These are phyloP conservation scores for Chelonus insularis DNA, from an alignment of 1,140 invertebrate species.

Conservation along the genomic window DNA sequence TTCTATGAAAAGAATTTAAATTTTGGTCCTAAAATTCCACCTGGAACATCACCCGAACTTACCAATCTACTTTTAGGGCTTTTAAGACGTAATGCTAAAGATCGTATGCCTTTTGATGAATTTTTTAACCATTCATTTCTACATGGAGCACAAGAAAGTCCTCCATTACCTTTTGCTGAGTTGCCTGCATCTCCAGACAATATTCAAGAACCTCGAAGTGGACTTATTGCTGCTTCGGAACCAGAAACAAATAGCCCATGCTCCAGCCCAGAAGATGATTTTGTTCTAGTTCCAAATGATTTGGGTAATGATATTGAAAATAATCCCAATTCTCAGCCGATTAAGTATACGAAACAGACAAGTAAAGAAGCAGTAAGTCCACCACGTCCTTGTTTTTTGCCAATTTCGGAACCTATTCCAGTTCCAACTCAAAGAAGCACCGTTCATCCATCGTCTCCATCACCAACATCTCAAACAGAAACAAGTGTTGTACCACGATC, in stretches of 20 bases:
- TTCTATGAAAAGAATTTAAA: conserved; percentile 98
- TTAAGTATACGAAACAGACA: conserved; percentile 50
- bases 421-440: conserved; percentile 72
- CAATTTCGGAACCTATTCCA: conserved; percentile 76
- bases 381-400: conserved; percentile 70
- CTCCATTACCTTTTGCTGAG: conserved; percentile 48
- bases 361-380: conserved; percentile 62
- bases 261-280: conserved; percentile 80
- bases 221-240: conserved; percentile 44
- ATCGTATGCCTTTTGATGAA: conserved; percentile 93
- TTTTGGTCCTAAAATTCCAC: conserved; percentile 93
- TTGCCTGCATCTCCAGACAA: conserved; percentile 54
- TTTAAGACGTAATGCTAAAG: conserved; percentile 88
- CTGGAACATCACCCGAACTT: conserved; percentile 87
- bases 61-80: conserved; percentile 84
- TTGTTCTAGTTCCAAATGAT: conserved; percentile 81
- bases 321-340: conserved; percentile 47
- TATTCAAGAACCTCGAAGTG: conserved; percentile 36
- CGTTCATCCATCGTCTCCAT: conserved; percentile 53
- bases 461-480: conserved; percentile 40
- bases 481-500: conserved; percentile 71
- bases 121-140: conserved; percentile 94
- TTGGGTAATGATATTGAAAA: conserved; percentile 62
- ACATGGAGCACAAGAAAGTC: conserved; percentile 65
- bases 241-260: conserved; percentile 60